These are phyloP conservation scores for Oscheius myriophilus DNA, from an alignment of 2,888 invertebrate genomes.

Conservation along the genomic window DNA sequence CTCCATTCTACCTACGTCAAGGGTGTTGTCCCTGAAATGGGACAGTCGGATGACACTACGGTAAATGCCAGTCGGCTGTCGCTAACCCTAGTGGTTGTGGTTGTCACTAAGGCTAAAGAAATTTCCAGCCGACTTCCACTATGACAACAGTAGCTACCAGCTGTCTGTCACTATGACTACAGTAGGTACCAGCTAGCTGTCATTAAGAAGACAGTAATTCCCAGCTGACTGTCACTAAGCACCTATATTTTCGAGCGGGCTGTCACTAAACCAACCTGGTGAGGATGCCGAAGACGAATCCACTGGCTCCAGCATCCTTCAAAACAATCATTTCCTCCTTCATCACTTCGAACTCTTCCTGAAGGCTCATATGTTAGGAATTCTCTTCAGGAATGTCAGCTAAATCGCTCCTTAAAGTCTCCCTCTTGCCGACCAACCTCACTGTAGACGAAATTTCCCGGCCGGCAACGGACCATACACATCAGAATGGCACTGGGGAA, in stretches of 20 bases:
- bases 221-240: no score
- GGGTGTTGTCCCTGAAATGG: constrained; percentile 32
- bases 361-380: background rate
- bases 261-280: constrained; percentile 36
- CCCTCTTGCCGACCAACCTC: constrained; percentile 6
- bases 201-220: no score
- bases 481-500: constrained; percentile 33
- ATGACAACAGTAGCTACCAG: no score
- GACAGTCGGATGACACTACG: background rate
- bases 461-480: constrained; percentile 49
- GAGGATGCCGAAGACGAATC: constrained; percentile 54
- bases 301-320: constrained; percentile 46
- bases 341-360: constrained; percentile 27
- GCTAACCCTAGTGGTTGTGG: no score
- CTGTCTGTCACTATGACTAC: no score
- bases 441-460: constrained; percentile 50
- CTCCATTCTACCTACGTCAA: constrained; percentile 39
- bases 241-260: no score
- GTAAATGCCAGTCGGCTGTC: no score
- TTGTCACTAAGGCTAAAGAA: no score
- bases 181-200: no score
- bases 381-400: no score
- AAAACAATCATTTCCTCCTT: constrained; percentile 42
- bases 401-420: no score
- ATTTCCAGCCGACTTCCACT: no score